These are phyloP conservation scores for Apteryx mantelli DNA, from an alignment of 2,113 vertebrate genomes.

Conservation along the genomic window DNA sequence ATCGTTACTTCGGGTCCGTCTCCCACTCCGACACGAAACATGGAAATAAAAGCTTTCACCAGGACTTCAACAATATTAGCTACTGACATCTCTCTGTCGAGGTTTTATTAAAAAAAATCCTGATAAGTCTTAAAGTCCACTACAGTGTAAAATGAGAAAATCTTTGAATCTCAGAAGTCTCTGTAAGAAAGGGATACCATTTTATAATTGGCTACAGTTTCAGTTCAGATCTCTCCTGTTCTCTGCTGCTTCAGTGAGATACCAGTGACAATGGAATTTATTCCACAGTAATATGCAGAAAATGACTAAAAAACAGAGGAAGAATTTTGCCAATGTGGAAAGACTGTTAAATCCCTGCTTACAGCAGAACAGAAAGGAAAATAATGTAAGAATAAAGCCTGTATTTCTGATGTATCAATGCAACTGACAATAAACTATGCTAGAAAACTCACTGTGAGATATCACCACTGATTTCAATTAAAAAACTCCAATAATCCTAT, in stretches of 20 bases:
- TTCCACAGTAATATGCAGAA: background rate
- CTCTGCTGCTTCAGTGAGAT: background rate
- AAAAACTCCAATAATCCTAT: background rate
- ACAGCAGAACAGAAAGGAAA: background rate
- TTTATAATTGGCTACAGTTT: background rate
- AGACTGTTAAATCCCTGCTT: background rate
- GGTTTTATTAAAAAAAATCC: too few relatives aligned
- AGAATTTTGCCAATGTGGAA: background rate
- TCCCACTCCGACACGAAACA: too few relatives aligned
- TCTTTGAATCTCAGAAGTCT: too few relatives aligned
- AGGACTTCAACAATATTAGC: too few relatives aligned
- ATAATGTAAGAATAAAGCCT: background rate
- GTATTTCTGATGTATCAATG: background rate
- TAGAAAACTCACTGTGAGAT: background rate
- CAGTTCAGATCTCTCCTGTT: background rate
- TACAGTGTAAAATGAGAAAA: too few relatives aligned
- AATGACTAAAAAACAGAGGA: background rate
- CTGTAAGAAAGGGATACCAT: background rate
- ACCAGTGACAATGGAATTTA: background rate
- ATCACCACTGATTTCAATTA: background rate
- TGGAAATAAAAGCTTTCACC: too few relatives aligned
- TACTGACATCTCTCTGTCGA: too few relatives aligned
- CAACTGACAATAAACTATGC: background rate
- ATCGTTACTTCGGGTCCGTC: too few relatives aligned
- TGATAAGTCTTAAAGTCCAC: too few relatives aligned